These are phyloP conservation scores for Apocheima hispidaria DNA, from an alignment of 2,888 invertebrate genomes.

Conservation along the genomic window DNA sequence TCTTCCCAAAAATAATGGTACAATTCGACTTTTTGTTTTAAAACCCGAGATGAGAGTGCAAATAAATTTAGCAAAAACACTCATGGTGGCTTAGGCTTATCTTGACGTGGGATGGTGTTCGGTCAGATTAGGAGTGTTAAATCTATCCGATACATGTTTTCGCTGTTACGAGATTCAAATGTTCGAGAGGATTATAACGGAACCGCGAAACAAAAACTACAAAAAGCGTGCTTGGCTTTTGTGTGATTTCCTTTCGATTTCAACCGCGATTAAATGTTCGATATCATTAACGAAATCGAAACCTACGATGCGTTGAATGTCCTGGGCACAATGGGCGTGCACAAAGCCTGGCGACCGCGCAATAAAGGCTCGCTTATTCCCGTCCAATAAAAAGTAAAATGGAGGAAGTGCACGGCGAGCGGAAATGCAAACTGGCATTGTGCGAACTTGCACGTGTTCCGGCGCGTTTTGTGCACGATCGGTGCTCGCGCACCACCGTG, in stretches of 20 bases:
- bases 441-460: conserved; percentile 85
- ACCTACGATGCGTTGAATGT: conserved; percentile 84
- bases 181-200: conserved; percentile 40
- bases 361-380: conserved; percentile 67
- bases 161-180: conserved; percentile 58
- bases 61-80: conserved; percentile 75
- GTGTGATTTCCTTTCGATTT: conserved; percentile 79
- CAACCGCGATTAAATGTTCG: conserved; percentile 75
- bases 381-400: conserved; percentile 82
- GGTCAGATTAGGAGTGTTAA: conserved; percentile 73
- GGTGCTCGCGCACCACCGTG: conserved; percentile 42
- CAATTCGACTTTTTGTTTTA: conserved; percentile 76
- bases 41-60: conserved; percentile 69
- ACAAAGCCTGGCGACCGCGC: conserved; percentile 79
- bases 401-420: conserved; percentile 83
- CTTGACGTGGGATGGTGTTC: conserved; percentile 61
- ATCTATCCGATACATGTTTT: conserved; percentile 61
- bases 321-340: conserved; percentile 68
- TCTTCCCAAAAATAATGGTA: conserved; percentile 68
- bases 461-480: conserved; percentile 78
- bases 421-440: conserved; percentile 86
- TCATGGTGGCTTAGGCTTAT: conserved; percentile 65
- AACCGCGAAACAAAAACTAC: conserved; percentile 46
- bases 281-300: conserved; percentile 86
- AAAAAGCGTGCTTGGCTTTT: conserved; percentile 44